Evolutionary conservation across 2,797 vertebrate genomes (phyloP), one percentile per base, ranked within the genome.

Genomic region (Podarcis lilfordi): DNA sequence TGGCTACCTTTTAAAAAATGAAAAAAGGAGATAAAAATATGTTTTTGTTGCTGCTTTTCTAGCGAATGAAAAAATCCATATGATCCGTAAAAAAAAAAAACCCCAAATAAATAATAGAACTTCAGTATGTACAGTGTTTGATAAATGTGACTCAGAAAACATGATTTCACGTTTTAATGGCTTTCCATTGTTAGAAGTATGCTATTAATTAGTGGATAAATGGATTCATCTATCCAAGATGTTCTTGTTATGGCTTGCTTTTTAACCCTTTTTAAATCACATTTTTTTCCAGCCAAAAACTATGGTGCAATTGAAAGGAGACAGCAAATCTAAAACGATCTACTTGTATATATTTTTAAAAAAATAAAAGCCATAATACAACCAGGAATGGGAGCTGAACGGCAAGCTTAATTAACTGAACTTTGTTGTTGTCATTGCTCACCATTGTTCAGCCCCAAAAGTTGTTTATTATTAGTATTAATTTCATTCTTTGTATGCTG

Each of bases 101-200:
- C 43, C 1, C 21, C 43, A 88, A 94, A 93, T 92, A 93, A 94
- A 94, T 95, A 96, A 96, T 93, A 92, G 92, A 95, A 94, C 94
- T 95, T 93, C 86, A 93, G 88, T 89, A 94, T 95, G 91, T 92
- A 95, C 90, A 88, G 89, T 85, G 45, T 92, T 96, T 97, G 96
- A 97, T 96, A 96, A 97, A 96, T 95, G 95, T 88, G 96, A 95
- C 87, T 96, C 92, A 93, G 89, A 94, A 94, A 95, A 93, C 88
- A 96, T 84, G 95, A 90, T 86, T 96, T 95, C 95, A 94, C 80
- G 77, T 97, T 96, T 96, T 97, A 96, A 96, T 96, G 95, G 94
- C 94, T 96, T 96, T 96, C 94, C 95, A 96, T 97, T 96, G 93
- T 96, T 96, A 95, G 90, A 94, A 94, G 93, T 88, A 95, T 79